These are phyloP conservation scores for Sus cebifrons DNA, from an alignment of 2,797 vertebrate species.

Conservation along the genomic window DNA sequence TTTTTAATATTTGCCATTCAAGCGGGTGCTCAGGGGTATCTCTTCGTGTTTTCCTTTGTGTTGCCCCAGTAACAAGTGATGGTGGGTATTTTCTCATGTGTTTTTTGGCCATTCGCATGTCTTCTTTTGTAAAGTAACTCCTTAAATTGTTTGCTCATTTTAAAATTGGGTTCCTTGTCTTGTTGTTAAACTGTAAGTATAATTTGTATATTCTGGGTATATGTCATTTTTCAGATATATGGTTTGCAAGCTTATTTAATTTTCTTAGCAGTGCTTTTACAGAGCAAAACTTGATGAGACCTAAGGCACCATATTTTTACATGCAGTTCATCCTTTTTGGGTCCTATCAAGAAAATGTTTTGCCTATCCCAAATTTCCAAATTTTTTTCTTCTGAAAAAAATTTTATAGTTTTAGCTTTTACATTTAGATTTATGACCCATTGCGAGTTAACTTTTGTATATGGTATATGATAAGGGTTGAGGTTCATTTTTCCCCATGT, in stretches of 20 bases:
- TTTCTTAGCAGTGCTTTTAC: conserved; percentile 56
- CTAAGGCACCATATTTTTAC: neutral
- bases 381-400: conserved; percentile 2
- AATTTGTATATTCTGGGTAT: conserved; percentile 25
- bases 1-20: conserved; percentile 28
- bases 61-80: neutral
- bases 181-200: conserved; percentile 1
- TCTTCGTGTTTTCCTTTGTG: conserved; percentile 55
- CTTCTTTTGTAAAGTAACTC: conserved; percentile 37
- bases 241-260: conserved; percentile 18
- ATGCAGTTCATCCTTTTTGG: conserved; percentile 38
- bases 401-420: conserved; percentile 56
- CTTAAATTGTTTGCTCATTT: conserved; percentile 54
- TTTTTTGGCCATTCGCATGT: neutral
- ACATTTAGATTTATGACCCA: conserved; percentile 21
- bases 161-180: neutral
- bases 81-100: conserved; percentile 9
- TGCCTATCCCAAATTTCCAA: conserved; percentile 44
- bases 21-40: neutral
- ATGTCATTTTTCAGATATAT: neutral
- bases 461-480: neutral
- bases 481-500: neutral
- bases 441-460: conserved; percentile 42
- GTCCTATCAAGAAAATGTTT: conserved; percentile 45
- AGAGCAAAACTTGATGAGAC: conserved; percentile 57